These are phyloP conservation scores for Catharus ustulatus DNA, from an alignment of 2,797 vertebrate genomes.

Conservation along the genomic window DNA sequence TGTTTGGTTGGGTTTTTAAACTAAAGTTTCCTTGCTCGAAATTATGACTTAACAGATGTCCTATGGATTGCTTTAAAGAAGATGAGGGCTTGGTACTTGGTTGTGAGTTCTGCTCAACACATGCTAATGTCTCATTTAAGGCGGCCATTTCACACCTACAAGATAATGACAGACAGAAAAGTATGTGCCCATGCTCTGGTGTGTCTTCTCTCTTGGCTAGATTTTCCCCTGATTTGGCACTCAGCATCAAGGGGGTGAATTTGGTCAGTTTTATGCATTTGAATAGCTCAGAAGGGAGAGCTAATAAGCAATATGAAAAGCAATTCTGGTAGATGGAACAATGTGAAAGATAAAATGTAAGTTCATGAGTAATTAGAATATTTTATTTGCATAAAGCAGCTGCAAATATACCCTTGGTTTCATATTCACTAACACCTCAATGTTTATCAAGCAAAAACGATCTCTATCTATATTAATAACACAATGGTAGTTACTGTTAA, in stretches of 20 bases:
- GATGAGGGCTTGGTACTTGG: neutral
- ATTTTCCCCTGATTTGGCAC: neutral
- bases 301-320: neutral
- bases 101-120: neutral
- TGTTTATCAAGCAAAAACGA: constrained; percentile 26
- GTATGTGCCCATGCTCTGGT: neutral
- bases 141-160: neutral
- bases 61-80: neutral
- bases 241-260: neutral
- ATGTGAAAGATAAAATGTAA: constrained; percentile 25
- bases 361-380: constrained; percentile 36
- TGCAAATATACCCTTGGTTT: neutral
- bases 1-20: accelerated
- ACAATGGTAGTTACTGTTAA: constrained; percentile 23
- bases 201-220: neutral
- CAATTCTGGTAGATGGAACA: neutral
- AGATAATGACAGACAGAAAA: neutral
- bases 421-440: neutral
- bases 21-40: neutral
- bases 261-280: neutral
- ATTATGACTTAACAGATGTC: neutral
- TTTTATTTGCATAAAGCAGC: constrained; percentile 26
- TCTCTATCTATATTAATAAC: constrained; percentile 55
- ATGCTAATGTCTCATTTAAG: neutral
- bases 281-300: neutral